These are phyloP conservation scores for Gastrophryne carolinensis DNA, from an alignment of 2,797 vertebrate genomes.

Conservation along the genomic window DNA sequence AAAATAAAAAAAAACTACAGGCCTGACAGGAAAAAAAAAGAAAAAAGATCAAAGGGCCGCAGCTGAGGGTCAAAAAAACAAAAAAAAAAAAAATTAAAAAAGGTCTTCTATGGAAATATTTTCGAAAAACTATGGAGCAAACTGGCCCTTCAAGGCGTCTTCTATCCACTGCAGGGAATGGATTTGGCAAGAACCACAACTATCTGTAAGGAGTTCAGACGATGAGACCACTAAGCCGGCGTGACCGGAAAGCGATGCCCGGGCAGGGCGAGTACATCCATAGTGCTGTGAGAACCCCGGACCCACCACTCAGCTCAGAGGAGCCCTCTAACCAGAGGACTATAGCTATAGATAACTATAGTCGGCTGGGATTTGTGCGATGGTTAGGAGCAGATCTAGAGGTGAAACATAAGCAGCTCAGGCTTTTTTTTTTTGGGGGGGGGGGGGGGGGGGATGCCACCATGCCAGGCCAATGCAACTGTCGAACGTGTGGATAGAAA, in stretches of 20 bases:
- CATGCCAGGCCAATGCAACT: neutral
- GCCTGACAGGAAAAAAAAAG: neutral
- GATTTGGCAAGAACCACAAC: conserved; percentile 11
- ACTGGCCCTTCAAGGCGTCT: no score
- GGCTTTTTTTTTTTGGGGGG: no score
- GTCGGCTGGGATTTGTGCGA: neutral
- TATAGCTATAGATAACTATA: no score
- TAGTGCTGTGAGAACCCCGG: neutral
- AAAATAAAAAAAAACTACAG: neutral
- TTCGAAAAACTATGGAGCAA: neutral
- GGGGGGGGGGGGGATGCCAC: neutral
- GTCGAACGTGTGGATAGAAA: conserved; percentile 33
- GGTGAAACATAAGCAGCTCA: conserved; percentile 3
- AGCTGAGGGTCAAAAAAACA: neutral
- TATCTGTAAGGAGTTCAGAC: neutral
- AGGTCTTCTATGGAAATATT: neutral
- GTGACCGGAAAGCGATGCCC: neutral
- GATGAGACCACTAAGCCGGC: neutral
- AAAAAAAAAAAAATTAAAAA: neutral
- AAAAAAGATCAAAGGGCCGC: neutral
- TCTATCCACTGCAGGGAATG: no score
- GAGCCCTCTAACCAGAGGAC: no score
- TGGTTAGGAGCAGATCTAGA: neutral
- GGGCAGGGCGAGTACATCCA: no score
- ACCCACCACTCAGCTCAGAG: no score